Conservation (phyloP, 2,888 invertebrate genomes). For the Danaus chrysippus region DNA sequence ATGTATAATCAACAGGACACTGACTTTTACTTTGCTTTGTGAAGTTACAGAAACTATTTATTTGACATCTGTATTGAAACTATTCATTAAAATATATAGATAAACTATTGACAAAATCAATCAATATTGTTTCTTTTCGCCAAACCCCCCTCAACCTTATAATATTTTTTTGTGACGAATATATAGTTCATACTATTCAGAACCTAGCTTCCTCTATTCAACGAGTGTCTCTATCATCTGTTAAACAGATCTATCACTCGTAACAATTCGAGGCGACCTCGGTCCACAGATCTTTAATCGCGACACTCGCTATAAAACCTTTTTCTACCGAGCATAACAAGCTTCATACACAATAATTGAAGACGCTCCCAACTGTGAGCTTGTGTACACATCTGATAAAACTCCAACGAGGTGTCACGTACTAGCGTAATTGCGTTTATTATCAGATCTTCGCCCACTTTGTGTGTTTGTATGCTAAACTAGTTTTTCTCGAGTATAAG, state of each 20-base stretch:
- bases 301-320: constrained; percentile 35
- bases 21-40: constrained; percentile 49
- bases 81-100: constrained; percentile 79
- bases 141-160: not conserved
- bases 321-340: constrained; percentile 39
- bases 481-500: constrained; percentile 50
- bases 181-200: no score
- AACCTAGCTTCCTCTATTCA: no score
- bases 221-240: no score
- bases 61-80: constrained; percentile 74
- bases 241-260: not conserved
- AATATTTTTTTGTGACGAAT: no score
- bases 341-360: constrained; percentile 54
- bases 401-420: constrained; percentile 65
- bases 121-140: constrained; percentile 50
- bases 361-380: constrained; percentile 54
- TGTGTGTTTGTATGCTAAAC: constrained; percentile 65
- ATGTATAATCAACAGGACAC: constrained; percentile 61
- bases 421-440: constrained; percentile 67
- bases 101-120: constrained; percentile 75
- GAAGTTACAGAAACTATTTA: constrained; percentile 63
- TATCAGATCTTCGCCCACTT: constrained; percentile 70
- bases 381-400: constrained; percentile 39
- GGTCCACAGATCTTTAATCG: constrained; percentile 19
- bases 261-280: not conserved